A percentile compares a stretch with the other conserved stretches of the same genome.
Conservation (phyloP, 64 coral and sea anemone genomes). For the Dendrophyllia cribrosa region DNA sequence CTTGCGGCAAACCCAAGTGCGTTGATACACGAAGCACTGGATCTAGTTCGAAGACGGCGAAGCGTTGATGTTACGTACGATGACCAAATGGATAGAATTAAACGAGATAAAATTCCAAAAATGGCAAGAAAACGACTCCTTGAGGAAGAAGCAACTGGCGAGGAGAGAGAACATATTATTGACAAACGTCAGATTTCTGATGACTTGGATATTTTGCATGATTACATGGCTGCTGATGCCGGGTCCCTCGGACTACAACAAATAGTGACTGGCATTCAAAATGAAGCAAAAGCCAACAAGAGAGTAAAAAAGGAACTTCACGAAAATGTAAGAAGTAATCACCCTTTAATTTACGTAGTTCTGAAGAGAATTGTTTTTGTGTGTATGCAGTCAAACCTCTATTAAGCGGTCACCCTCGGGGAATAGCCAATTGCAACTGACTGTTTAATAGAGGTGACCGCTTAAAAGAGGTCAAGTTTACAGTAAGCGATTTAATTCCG, state of each 20-base stretch:
- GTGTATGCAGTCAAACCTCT: no score
- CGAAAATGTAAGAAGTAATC: constrained; percentile 7
- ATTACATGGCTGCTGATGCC: neutral
- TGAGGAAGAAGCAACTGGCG: neutral
- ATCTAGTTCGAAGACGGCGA: constrained; percentile 19
- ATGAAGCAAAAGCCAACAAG: neutral
- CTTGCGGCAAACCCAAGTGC: constrained; percentile 31
- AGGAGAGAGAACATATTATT: constrained; percentile 25
- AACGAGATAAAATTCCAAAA: neutral
- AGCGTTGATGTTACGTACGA: constrained; percentile 21
- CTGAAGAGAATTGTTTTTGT: no score
- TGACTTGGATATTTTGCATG: neutral
- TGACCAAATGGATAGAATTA: constrained; percentile 3
- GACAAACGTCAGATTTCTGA: constrained; percentile 49
- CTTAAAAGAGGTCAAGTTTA: no score
- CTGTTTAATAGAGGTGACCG: no score
- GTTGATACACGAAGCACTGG: constrained; percentile 18
- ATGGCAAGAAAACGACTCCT: neutral
- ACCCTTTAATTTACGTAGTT: neutral
- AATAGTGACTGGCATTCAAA: neutral
- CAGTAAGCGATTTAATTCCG: no score
- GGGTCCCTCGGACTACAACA: neutral
- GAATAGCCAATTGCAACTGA: no score
- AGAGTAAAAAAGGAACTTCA: neutral
- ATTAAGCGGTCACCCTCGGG: no score